phyloP scores from a whole-genome alignment of 2,797 vertebrate species.

The Presbytis comata region DNA sequence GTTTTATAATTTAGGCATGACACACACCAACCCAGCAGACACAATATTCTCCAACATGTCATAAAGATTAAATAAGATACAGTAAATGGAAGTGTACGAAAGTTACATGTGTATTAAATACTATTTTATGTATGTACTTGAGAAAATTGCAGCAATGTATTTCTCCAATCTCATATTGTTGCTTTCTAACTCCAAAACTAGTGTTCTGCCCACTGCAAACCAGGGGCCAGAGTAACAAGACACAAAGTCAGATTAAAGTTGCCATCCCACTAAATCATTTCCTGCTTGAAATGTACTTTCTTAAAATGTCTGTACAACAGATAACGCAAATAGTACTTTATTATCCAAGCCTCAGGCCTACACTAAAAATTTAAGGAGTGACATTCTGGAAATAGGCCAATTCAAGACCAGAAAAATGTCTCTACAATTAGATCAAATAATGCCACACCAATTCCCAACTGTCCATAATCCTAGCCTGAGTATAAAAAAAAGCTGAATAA shows the following conservation, averaged over 20 bases:
- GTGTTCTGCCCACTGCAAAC: neutral
- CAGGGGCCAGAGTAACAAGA: neutral
- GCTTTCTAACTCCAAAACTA: slow-evolving; percentile 5
- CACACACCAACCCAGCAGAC: neutral
- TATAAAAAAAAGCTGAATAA: neutral
- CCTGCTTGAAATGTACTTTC: neutral
- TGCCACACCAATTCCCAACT: neutral
- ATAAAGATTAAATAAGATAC: neutral
- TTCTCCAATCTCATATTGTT: slow-evolving; percentile 19
- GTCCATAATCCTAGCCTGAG: neutral
- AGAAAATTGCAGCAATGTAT: neutral
- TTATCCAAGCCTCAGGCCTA: neutral
- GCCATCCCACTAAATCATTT: neutral
- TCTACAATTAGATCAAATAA: neutral
- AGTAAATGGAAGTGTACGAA: neutral
- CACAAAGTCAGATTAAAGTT: slow-evolving; percentile 16
- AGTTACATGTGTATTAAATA: neutral
- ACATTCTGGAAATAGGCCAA: slow-evolving; percentile 15
- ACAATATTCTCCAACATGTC: slow-evolving; percentile 42
- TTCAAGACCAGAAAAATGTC: neutral
- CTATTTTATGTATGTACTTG: neutral
- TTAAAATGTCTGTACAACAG: neutral
- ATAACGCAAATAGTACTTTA: neutral
- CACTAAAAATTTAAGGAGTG: slow-evolving; percentile 25
- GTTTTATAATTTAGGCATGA: neutral